Evolutionary conservation across 2,797 vertebrate species (phyloP).

Genomic region (Microhierax caerulescens): DNA sequence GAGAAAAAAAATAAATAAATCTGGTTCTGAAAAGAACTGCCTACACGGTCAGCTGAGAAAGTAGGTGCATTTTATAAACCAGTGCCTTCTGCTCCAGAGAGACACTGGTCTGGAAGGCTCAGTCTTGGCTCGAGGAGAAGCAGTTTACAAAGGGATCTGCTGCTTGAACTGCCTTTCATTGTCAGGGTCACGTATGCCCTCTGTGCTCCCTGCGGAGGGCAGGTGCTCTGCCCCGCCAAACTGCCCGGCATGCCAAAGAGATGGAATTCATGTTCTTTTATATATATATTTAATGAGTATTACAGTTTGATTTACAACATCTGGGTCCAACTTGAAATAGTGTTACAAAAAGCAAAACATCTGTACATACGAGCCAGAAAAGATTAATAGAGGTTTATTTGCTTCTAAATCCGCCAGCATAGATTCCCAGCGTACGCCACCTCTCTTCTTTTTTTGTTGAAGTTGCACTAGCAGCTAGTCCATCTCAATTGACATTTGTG

Average conservation of each 20-base stretch:
- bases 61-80: background rate
- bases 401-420: background rate
- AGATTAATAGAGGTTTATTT: background rate
- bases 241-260: background rate
- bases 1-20: background rate
- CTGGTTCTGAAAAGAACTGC: background rate
- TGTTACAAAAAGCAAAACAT: constrained; percentile 4
- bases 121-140: background rate
- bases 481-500: background rate
- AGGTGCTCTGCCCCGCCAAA: background rate
- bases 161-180: background rate
- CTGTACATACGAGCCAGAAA: background rate
- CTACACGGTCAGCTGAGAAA: background rate
- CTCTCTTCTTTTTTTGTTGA: background rate
- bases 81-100: background rate
- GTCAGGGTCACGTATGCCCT: background rate
- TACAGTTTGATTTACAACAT: background rate
- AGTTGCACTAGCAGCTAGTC: background rate
- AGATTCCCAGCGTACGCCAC: background rate
- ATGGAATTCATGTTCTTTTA: background rate
- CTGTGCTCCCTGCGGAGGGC: background rate
- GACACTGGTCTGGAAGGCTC: background rate
- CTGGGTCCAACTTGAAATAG: background rate
- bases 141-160: background rate
- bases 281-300: background rate